These are phyloP conservation scores for Triplophysa bombifrons DNA, from an alignment of 2,797 vertebrate genomes.

Conservation along the genomic window DNA sequence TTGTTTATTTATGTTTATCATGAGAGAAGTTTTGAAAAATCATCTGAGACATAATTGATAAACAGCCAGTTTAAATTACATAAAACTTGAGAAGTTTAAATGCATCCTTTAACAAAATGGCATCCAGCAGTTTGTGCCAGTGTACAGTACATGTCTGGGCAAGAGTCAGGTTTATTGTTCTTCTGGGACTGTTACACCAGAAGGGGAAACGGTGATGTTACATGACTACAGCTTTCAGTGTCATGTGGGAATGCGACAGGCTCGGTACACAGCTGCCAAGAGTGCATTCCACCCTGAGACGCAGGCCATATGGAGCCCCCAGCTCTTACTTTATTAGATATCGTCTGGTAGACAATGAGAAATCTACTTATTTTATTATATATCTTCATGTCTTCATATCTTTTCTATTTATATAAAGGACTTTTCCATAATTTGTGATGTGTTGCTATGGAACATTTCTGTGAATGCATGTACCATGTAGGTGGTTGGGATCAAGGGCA, in stretches of 20 bases:
- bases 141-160: constrained; percentile 25
- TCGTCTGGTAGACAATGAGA: constrained; percentile 36
- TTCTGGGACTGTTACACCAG: constrained; percentile 14
- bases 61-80: too few relatives aligned
- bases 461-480: too few relatives aligned
- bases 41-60: too few relatives aligned
- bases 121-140: constrained; percentile 5
- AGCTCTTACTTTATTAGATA: constrained; percentile 25
- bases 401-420: too few relatives aligned
- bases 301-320: constrained; percentile 42
- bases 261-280: constrained; percentile 68
- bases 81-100: too few relatives aligned
- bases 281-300: constrained; percentile 39
- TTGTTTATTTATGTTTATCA: too few relatives aligned
- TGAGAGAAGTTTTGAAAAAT: too few relatives aligned
- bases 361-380: neutral
- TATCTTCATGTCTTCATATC: too few relatives aligned
- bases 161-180: constrained; percentile 15
- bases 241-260: constrained; percentile 19
- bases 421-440: too few relatives aligned
- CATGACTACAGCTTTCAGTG: constrained; percentile 27
- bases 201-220: constrained; percentile 10
- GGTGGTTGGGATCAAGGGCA: too few relatives aligned
- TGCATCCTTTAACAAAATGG: neutral
- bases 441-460: too few relatives aligned